These are phyloP conservation scores for Chouioia cunea DNA, from an alignment of 2,888 invertebrate species.

Conservation along the genomic window DNA sequence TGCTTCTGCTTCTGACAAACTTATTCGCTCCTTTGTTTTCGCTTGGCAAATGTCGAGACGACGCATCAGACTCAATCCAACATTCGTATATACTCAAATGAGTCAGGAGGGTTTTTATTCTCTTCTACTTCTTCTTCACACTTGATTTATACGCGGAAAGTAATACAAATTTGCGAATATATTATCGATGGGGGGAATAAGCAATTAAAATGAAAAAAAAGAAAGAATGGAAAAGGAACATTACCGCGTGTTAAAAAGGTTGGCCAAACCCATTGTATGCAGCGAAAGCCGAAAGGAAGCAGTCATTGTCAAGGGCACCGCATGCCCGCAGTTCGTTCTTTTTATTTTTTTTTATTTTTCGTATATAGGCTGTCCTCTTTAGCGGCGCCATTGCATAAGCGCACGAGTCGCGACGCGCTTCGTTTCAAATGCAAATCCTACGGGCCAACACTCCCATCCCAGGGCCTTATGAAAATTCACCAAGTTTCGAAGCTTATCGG, in stretches of 20 bases:
- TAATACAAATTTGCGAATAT: conserved; percentile 31
- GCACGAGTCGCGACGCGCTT: conserved; percentile 7
- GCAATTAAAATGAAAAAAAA: conserved; percentile 25
- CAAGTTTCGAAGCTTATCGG: conserved; percentile 1
- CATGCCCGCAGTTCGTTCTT: not conserved
- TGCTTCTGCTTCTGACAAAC: no score
- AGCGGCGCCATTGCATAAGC: conserved; percentile 20
- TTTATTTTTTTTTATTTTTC: conserved; percentile 7
- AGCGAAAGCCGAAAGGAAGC: not conserved
- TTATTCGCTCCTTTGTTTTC: no score
- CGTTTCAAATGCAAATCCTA: conserved; percentile 39
- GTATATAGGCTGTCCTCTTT: not conserved
- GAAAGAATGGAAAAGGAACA: not conserved
- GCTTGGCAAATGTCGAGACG: no score
- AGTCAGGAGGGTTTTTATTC: no score
- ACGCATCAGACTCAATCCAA: no score
- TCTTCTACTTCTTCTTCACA: not conserved
- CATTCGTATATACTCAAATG: no score
- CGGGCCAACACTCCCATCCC: conserved; percentile 13
- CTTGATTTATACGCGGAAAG: conserved; percentile 23
- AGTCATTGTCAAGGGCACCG: conserved; percentile 29
- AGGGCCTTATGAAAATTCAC: conserved; percentile 41
- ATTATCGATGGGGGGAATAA: not conserved
- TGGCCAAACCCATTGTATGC: not conserved
- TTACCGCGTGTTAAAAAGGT: conserved; percentile 1